phyloP scores from a whole-genome alignment of 2,113 vertebrate species.

The Crotophaga sulcirostris region DNA sequence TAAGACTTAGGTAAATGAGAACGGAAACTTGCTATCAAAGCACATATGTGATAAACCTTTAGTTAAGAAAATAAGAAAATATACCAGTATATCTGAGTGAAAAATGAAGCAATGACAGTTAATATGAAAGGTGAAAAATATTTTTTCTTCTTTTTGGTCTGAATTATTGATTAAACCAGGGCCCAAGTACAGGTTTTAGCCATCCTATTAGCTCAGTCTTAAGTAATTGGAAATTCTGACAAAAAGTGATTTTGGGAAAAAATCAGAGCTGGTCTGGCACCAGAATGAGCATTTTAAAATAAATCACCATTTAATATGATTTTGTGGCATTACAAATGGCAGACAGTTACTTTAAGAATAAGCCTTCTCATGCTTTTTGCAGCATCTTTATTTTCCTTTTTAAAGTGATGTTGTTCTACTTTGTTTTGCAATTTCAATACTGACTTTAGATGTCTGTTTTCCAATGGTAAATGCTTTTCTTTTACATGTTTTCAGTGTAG shows the following conservation, averaged over 20 bases:
- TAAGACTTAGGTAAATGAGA: background rate
- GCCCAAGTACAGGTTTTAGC: background rate
- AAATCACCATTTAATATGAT: background rate
- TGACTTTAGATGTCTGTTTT: background rate
- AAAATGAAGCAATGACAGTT: background rate
- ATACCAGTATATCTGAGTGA: background rate
- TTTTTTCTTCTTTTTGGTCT: background rate
- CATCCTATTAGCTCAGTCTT: background rate
- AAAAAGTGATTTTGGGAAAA: background rate
- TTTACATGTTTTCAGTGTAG: background rate
- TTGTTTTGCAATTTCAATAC: background rate
- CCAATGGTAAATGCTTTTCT: background rate
- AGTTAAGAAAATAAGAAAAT: background rate
- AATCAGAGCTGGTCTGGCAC: background rate
- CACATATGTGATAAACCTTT: background rate
- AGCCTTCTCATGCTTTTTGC: background rate
- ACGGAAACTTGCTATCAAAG: background rate
- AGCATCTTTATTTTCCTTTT: background rate
- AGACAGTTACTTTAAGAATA: background rate
- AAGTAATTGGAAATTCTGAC: background rate
- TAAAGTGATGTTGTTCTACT: background rate
- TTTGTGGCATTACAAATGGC: background rate
- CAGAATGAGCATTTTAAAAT: background rate
- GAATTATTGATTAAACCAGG: background rate
- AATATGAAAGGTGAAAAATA: background rate